Percentiles rank a stretch among this genome's conserved stretches.
Evolutionary conservation across 2,113 vertebrate genomes (phyloP).

Genomic region (Trachemys scripta): DNA sequence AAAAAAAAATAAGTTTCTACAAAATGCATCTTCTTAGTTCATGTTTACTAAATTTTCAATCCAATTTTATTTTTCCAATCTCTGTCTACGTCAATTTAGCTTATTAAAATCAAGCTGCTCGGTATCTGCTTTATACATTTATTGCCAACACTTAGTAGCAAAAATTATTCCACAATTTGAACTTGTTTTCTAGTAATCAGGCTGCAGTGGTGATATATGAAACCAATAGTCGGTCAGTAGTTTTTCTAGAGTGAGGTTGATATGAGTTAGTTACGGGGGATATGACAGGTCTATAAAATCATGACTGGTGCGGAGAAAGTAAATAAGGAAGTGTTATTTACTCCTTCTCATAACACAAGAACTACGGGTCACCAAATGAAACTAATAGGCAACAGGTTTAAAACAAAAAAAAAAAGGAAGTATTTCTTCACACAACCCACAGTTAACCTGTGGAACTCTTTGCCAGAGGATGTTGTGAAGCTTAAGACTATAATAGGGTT

Average conservation of each 20-base stretch:
- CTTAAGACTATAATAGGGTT: no score
- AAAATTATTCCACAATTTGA: neutral
- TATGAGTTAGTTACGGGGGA: no score
- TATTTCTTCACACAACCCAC: no score
- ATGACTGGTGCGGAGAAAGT: no score
- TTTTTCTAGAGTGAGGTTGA: conserved; percentile 1
- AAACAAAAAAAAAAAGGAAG: no score
- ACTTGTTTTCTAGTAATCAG: neutral
- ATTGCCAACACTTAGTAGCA: neutral
- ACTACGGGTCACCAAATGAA: no score
- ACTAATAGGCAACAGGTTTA: no score
- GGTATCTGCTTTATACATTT: neutral
- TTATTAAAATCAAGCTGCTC: neutral
- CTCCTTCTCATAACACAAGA: no score
- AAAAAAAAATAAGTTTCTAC: rapidly evolving
- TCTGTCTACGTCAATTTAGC: neutral
- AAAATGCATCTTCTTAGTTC: neutral
- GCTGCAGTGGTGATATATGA: neutral
- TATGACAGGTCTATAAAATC: no score
- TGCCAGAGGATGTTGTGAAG: no score
- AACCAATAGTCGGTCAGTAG: neutral
- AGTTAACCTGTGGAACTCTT: no score
- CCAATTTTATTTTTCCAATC: neutral
- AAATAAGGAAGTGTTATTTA: no score
- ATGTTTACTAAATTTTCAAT: neutral